Evolutionary conservation across 1,140 invertebrate species (phyloP).

Genomic region (Nebria ingens): DNA sequence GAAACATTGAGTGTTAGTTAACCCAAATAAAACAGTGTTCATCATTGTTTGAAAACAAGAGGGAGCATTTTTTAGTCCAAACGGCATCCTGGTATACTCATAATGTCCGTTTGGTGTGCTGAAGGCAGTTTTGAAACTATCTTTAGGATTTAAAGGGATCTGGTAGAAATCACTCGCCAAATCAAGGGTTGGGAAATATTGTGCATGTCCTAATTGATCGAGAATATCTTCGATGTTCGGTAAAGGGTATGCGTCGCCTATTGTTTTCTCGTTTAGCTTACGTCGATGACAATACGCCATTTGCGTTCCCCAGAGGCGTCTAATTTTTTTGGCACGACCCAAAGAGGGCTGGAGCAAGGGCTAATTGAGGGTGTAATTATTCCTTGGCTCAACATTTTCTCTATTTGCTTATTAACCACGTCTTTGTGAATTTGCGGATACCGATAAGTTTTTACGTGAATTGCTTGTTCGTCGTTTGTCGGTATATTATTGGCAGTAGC

Average conservation of each 20-base stretch:
- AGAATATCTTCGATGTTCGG: slow-evolving; percentile 40
- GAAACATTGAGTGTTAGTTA: slow-evolving; percentile 21
- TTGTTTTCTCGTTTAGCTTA: slow-evolving; percentile 29
- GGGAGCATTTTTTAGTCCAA: slow-evolving; percentile 20
- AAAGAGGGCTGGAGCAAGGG: slow-evolving; percentile 24
- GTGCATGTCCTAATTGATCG: slow-evolving; percentile 30
- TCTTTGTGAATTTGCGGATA: slow-evolving; percentile 23
- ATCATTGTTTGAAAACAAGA: slow-evolving; percentile 22
- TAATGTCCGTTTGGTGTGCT: slow-evolving; percentile 23
- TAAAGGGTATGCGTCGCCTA: slow-evolving; percentile 36
- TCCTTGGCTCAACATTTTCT: slow-evolving; percentile 16
- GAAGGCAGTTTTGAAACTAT: slow-evolving; percentile 35
- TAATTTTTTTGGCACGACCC: slow-evolving; percentile 25
- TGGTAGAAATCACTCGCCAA: background rate
- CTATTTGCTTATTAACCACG: slow-evolving; percentile 24
- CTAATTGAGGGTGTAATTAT: slow-evolving; percentile 16
- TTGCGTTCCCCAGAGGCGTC: slow-evolving; percentile 24
- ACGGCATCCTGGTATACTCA: slow-evolving; percentile 27
- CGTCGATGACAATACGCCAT: slow-evolving; percentile 32
- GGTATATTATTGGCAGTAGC: background rate
- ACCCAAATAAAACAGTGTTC: slow-evolving; percentile 25
- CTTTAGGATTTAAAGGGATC: slow-evolving; percentile 17
- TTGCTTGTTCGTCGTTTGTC: slow-evolving; percentile 8
- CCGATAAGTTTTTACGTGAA: slow-evolving; percentile 22
- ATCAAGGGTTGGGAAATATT: slow-evolving; percentile 18